Evolutionary conservation across 2,888 invertebrate species (phyloP).

Genomic region (Ectropis crepuscularia): DNA sequence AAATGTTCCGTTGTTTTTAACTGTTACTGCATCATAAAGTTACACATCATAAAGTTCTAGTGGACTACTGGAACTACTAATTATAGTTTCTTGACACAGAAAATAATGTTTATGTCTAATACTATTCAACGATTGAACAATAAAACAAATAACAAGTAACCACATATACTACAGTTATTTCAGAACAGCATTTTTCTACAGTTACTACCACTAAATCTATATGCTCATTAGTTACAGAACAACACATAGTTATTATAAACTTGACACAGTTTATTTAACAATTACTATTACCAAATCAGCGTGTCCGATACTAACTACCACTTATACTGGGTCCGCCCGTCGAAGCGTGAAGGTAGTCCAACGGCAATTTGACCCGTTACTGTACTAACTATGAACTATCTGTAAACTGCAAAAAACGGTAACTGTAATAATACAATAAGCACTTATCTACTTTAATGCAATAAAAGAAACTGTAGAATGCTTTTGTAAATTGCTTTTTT

Average conservation of each 20-base stretch:
- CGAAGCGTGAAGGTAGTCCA: constrained; percentile 58
- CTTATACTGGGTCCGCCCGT: constrained; percentile 48
- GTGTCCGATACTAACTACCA: constrained; percentile 7
- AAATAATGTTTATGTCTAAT: no score
- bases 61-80: no score
- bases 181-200: background rate
- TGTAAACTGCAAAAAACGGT: constrained; percentile 42
- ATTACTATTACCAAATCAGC: constrained; percentile 10
- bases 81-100: no score
- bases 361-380: constrained; percentile 45
- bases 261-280: constrained; percentile 8
- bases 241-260: constrained; percentile 5
- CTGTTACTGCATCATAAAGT: no score
- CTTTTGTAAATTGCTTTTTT: constrained; percentile 17
- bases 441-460: constrained; percentile 23
- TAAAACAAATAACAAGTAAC: background rate
- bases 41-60: no score
- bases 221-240: constrained; percentile 14
- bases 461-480: constrained; percentile 25
- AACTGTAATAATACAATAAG: constrained; percentile 42
- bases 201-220: constrained; percentile 9
- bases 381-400: background rate
- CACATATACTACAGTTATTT: constrained; percentile 6
- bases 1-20: no score
- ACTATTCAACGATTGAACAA: no score